Base-by-base conservation (phyloP, 2,113 vertebrate genomes). In the Melospiza georgiana region DNA sequence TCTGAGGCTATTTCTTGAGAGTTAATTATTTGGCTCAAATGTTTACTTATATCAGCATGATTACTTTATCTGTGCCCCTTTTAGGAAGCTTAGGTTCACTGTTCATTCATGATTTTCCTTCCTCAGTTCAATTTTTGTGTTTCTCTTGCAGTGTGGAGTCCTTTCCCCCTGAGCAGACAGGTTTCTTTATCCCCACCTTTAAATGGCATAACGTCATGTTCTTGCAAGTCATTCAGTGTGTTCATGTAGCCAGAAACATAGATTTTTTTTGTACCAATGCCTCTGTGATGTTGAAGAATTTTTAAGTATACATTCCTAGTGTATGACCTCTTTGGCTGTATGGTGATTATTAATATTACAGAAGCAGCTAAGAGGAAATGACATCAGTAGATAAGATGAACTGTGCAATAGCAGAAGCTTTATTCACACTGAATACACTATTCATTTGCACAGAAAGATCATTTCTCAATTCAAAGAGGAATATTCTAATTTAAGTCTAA, bases 401-500 rank as follows among this genome's bases (percentile, higher is more conserved):
- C 91, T 97, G 95, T 96, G 94, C 83, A 87, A 97, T 96, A 97
- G 95, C 95, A 63, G 97, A 71, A 97, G 97, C 97, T 97, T 97
- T 97, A 96, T 97, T 97, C 91, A 39, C 89, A 14, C 68, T 98
- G 98, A 98, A 98, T 98, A 96, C 97, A 80, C 98, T 93, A 97
- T 98, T 98, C 98, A 98, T 97, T 93, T 96, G 93, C 90, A 97
- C 97, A 97, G 97, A 98, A 97, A 98, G 97, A 97, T 97, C 97
- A 96, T 96, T 96, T 97, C 97, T 98, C 96, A 96, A 96, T 98
- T 98, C 96, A 98, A 94, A 97, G 97, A 77, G 52, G 91, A 97
- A 95, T 97, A 97, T 98, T 98, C 98, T 98, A 98, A 98, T 98
- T 98, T 98, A 98, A 98, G 97, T 81, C 96, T 90, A 96, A 95